A percentile compares a stretch with the other conserved stretches of the same genome.
Evolutionary conservation across 2,113 vertebrate genomes (phyloP).

Genomic region (Phyllostomus discolor): DNA sequence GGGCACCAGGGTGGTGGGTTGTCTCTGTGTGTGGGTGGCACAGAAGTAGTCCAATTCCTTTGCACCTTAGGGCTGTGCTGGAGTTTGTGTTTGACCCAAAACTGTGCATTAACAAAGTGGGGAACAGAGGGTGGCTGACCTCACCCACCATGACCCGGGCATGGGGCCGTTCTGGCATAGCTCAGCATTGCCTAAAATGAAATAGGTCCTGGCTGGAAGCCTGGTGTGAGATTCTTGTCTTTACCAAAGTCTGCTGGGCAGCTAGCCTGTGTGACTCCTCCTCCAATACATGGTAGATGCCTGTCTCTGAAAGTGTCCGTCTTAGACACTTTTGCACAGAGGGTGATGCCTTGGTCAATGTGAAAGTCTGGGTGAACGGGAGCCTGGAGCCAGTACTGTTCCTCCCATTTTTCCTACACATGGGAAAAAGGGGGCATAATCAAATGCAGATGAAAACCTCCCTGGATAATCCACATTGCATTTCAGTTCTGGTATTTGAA

Average conservation of each 20-base stretch:
- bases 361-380: background rate
- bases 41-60: background rate
- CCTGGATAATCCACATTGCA: background rate
- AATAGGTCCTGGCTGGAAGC: background rate
- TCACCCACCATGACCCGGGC: background rate
- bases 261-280: background rate
- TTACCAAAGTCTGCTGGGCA: background rate
- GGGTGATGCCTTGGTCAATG: background rate
- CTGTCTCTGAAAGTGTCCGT: background rate
- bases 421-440: background rate
- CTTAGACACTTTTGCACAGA: background rate
- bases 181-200: background rate
- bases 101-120: background rate
- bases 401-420: background rate
- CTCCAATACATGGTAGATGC: background rate
- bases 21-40: background rate
- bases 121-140: background rate
- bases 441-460: background rate
- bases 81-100: background rate
- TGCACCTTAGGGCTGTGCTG: too few species aligned
- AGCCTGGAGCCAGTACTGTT: background rate
- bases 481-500: background rate
- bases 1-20: fast-evolving
- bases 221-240: fast-evolving
- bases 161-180: background rate